Base-by-base conservation (phyloP, 2,797 vertebrate species). In the Gallinago nigripennis region DNA sequence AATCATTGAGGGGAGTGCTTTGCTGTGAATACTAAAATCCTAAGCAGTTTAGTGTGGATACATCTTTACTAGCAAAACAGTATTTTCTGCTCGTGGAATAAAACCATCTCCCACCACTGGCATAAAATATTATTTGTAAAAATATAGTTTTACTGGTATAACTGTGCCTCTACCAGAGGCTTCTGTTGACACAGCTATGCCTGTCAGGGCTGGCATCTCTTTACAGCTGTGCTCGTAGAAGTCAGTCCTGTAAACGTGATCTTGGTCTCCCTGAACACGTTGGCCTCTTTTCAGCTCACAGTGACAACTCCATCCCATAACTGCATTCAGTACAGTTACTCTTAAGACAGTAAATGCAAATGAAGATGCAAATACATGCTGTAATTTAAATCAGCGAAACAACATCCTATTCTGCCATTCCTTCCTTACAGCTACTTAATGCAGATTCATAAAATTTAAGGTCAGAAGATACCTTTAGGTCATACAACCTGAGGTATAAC, bases 391-490 rank as follows among this genome's bases (percentile, higher is more conserved):
- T 92, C 88, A 92, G 75, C 65, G 83, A 92, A 94, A 88, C 73
- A 95, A 70, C 56, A 92, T 79, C 54, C 54, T 86, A 61, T 95
- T 90, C 90, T 87, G 35, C 30, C 3, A 0, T 57, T 92, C 53
- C 73, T 95, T 88, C 91, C 88, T 96, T 94, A 58, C 57, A 93
- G 75, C 92, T 85, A 78, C 71, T 90, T 91, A 76, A 82, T 95
- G 92, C 86, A 88, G 90, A 90, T 85, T 80, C 78, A 68, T 85
- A 73, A 88, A 90, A 77, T 93, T 88, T 95, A 94, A 93, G 81
- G 93, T 88, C 88, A 92, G 88, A 95, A 90, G 83, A 88, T 90
- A 93, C 94, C 93, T 90, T 95, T 82, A 96, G 92, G 90, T 95
- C 83, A 94, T 85, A 88, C 64, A 94, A 88, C 75, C 31, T 77